Conservation (phyloP, 2,113 vertebrate species). For the Suncus etruscus region DNA sequence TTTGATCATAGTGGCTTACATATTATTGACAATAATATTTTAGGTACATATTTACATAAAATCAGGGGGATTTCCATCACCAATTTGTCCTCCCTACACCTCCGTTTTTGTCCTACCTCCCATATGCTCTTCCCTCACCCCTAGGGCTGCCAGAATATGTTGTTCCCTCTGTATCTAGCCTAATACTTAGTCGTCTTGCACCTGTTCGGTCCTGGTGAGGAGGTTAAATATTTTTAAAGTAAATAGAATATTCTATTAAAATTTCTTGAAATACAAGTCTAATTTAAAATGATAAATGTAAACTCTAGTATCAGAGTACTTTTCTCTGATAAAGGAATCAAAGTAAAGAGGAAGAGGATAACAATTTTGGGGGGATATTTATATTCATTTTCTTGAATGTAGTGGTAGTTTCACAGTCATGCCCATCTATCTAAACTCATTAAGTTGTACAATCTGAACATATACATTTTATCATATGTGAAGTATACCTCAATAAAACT, state of each 20-base stretch:
- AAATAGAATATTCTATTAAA: neutral
- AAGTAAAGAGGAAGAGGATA: too few relatives aligned
- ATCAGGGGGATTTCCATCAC: too few relatives aligned
- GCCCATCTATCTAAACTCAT: neutral
- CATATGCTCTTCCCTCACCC: too few relatives aligned
- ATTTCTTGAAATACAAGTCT: neutral
- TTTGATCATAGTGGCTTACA: neutral
- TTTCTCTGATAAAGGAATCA: too few relatives aligned
- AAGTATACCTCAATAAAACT: neutral
- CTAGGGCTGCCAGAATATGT: too few relatives aligned
- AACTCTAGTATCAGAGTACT: neutral
- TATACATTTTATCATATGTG: neutral
- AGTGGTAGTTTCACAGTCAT: neutral
- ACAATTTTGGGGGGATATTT: neutral
- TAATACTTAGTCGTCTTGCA: too few relatives aligned
- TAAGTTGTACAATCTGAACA: neutral
- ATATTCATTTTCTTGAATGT: neutral
- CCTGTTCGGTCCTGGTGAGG: too few relatives aligned
- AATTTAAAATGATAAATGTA: neutral
- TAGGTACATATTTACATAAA: too few relatives aligned
- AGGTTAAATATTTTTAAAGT: neutral
- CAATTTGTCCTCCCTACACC: too few relatives aligned
- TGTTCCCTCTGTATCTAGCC: too few relatives aligned
- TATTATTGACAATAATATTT: too few relatives aligned
- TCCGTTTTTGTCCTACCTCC: too few relatives aligned